Conservation (phyloP, 1,140 invertebrate genomes). For the Proctacanthus coquilletti region DNA sequence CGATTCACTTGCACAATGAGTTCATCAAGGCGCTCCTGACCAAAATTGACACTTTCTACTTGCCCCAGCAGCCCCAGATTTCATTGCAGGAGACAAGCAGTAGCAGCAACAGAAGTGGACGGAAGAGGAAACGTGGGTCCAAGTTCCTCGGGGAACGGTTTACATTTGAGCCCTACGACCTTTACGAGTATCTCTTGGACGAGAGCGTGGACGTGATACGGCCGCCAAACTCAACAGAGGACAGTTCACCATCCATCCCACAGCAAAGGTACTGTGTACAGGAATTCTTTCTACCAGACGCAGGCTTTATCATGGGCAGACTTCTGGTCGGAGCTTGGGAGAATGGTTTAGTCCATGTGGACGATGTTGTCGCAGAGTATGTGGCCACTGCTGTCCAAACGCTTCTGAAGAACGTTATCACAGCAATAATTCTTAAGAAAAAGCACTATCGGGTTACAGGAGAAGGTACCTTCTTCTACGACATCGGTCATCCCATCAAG, state of each 20-base stretch:
- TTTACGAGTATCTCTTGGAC: slow-evolving; percentile 35
- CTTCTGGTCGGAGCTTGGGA: slow-evolving; percentile 72
- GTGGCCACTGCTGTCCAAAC: slow-evolving; percentile 57
- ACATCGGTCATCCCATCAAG: slow-evolving; percentile 41
- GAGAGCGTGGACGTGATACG: slow-evolving; percentile 22
- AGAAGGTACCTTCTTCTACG: slow-evolving; percentile 51
- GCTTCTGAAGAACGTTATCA: slow-evolving; percentile 63
- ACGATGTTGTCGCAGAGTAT: slow-evolving; percentile 57
- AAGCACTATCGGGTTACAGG: slow-evolving; percentile 51
- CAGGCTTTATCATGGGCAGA: slow-evolving; percentile 57
- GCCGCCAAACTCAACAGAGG: slow-evolving; percentile 12
- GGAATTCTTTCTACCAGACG: slow-evolving; percentile 57
- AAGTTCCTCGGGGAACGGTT: slow-evolving; percentile 43
- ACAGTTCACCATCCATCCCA: slow-evolving; percentile 16
- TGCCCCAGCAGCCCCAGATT: slow-evolving; percentile 26
- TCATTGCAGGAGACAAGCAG: slow-evolving; percentile 16
- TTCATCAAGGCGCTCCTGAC: slow-evolving; percentile 65
- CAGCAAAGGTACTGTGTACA: slow-evolving; percentile 38
- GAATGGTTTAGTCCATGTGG: slow-evolving; percentile 57
- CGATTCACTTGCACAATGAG: slow-evolving; percentile 67
- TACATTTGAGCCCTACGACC: slow-evolving; percentile 43
- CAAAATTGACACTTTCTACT: slow-evolving; percentile 50
- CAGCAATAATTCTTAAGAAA: slow-evolving; percentile 48
- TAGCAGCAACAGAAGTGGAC: slow-evolving; percentile 32
- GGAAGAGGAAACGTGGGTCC: slow-evolving; percentile 39